phyloP scores from a whole-genome alignment of 2,797 vertebrate genomes.

The Apodemus agrarius region DNA sequence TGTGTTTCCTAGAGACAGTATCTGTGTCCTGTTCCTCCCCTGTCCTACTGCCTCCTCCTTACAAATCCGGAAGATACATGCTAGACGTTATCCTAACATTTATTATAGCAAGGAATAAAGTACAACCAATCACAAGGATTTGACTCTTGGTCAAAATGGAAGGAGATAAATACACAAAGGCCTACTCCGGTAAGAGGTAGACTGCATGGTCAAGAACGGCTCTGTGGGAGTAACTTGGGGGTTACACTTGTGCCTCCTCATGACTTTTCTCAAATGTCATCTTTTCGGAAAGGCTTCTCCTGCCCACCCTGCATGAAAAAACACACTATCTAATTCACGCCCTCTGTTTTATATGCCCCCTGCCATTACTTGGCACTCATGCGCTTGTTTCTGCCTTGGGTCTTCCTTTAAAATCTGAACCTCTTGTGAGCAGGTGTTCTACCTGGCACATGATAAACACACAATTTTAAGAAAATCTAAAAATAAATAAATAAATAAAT shows the following conservation, averaged over 20 bases:
- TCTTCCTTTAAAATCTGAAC: neutral
- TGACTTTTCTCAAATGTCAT: neutral
- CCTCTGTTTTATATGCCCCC: neutral
- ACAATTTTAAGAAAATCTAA: neutral
- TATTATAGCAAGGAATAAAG: slow-evolving; percentile 2
- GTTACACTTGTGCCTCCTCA: neutral
- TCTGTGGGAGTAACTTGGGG: neutral
- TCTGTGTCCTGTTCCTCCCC: neutral
- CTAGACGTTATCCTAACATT: slow-evolving; percentile 7
- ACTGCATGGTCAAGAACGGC: neutral
- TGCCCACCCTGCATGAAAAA: neutral
- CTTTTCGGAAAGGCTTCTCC: slow-evolving; percentile 2
- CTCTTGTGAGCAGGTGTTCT: neutral
- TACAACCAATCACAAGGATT: neutral
- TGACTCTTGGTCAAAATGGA: slow-evolving; percentile 31
- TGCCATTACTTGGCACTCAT: neutral
- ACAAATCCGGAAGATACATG: neutral
- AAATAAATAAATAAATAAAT: too few relatives aligned
- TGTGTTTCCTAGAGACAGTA: neutral
- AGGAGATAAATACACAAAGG: neutral
- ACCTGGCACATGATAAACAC: neutral
- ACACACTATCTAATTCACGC: neutral
- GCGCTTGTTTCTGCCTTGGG: neutral
- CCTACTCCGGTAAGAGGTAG: neutral
- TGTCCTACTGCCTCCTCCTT: neutral